Conservation (phyloP, 2,113 vertebrate genomes). For the Paraplagusia blochii region DNA sequence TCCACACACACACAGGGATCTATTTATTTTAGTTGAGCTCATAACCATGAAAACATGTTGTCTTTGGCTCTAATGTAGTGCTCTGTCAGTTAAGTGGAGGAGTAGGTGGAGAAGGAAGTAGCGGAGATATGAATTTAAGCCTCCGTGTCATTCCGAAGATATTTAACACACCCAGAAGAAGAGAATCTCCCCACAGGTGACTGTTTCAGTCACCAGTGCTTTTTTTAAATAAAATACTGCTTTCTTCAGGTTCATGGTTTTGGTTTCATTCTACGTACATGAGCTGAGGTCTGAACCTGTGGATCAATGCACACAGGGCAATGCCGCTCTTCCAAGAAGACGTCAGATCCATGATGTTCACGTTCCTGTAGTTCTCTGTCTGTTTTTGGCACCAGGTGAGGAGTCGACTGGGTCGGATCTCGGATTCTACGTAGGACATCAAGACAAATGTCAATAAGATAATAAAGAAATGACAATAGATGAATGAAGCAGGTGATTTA, state of each 20-base stretch:
- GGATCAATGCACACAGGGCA: slow-evolving; percentile 91
- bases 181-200: background rate
- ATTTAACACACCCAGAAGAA: slow-evolving; percentile 24
- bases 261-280: slow-evolving; percentile 77
- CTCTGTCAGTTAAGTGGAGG: slow-evolving; percentile 7
- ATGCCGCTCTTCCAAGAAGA: slow-evolving; percentile 89
- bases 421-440: slow-evolving; percentile 80
- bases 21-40: background rate
- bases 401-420: slow-evolving; percentile 87
- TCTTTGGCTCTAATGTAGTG: slow-evolving; percentile 5
- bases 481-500: background rate
- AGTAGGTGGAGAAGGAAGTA: slow-evolving; percentile 7
- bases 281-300: slow-evolving; percentile 90
- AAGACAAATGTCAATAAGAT: background rate
- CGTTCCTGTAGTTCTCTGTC: slow-evolving; percentile 86
- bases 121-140: slow-evolving; percentile 17
- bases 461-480: too few relatives aligned
- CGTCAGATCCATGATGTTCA: slow-evolving; percentile 83
- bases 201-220: slow-evolving; percentile 8
- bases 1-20: background rate
- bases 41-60: slow-evolving; percentile 21
- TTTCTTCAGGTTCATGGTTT: background rate
- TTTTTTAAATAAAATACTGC: slow-evolving; percentile 1
- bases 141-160: slow-evolving; percentile 13
- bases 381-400: slow-evolving; percentile 96